Evolutionary conservation across 2,888 invertebrate genomes (phyloP), one percentile per base, ranked within the genome.

Genomic region (Amblyjoppa fuscipennis): DNA sequence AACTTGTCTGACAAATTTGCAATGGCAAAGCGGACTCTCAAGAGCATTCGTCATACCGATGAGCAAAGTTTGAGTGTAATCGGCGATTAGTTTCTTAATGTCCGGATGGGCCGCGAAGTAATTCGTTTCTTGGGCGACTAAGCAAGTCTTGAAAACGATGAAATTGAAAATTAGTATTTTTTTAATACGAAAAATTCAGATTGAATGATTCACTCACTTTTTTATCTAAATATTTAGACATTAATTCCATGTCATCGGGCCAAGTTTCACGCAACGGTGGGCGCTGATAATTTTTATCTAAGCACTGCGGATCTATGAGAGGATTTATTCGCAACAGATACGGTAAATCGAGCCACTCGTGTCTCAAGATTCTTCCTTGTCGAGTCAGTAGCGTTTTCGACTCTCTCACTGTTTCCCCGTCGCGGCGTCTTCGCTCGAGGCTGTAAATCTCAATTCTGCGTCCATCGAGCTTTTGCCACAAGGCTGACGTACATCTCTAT

Each of bases 311-410:
- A 82, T 88, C 78, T 68, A 95, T 90, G 16, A 96, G 90, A 2
- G 96, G 96, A 92, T 96, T 96, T 31, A 96, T 91, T 90, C 96
- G 95, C 45, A 96, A 89, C 13, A 96, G 92, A 89, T 95, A 96
- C 85, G 94, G 94, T 81, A 95, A 95, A 81, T 95, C 95, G 9
- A 95, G 95, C 96, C 96, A 96, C 92, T 96, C 96, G 85, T 96
- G 96, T 87, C 95, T 95, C 25, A 96, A 93, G 41, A 96, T 95
- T 90, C 95, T 95, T 71, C 96, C 96, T 93, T 94, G 93, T 25
- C 95, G 91, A 71, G 95, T 95, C 61, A 96, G 92, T n/a, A 95
- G 94, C 13, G 96, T 96, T 87, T 95, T 92, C 11, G 95, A 95
- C 87, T 95, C 94, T 91, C 96, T 95, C n/a, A n/a, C 9, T 11